Percentiles rank a stretch among this genome's conserved stretches.
phyloP scores from a whole-genome alignment of 2,888 invertebrate genomes.

The Automeris io region DNA sequence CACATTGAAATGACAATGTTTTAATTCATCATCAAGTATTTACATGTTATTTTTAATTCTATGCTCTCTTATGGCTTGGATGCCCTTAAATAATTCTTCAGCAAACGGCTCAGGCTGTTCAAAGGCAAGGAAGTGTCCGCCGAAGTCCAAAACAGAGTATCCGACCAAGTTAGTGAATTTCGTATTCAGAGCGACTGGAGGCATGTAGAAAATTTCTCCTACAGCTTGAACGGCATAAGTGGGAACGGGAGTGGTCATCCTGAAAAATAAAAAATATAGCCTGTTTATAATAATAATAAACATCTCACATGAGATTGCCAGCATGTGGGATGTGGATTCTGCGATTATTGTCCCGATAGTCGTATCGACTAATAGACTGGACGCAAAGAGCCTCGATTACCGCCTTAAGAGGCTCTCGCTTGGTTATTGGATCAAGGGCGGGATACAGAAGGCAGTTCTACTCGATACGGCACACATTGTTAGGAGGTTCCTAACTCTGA shows the following conservation, averaged over 20 bases:
- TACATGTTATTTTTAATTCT: background rate
- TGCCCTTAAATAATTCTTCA: slow-evolving; percentile 70
- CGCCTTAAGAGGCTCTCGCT: no score
- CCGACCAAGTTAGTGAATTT: slow-evolving; percentile 80
- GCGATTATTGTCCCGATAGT: no score
- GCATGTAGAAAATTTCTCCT: slow-evolving; percentile 77
- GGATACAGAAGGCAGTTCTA: no score
- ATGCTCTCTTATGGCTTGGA: background rate
- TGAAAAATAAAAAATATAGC: no score
- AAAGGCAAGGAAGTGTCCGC: slow-evolving; percentile 90
- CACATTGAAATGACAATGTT: background rate
- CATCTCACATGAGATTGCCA: no score
- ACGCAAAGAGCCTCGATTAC: no score
- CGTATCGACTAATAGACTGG: no score
- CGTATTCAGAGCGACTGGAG: slow-evolving; percentile 72
- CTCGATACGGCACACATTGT: no score
- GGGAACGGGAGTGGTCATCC: slow-evolving; percentile 79
- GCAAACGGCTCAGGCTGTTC: slow-evolving; percentile 83
- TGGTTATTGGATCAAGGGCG: no score
- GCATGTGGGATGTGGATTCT: no score
- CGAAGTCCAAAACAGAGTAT: slow-evolving; percentile 74
- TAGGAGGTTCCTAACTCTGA: no score
- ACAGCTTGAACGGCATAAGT: slow-evolving; percentile 81
- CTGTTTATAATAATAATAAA: no score
- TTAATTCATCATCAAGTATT: background rate